These are phyloP conservation scores for Parnassius glacialis DNA, from an alignment of 2,888 invertebrate species.

Conservation along the genomic window DNA sequence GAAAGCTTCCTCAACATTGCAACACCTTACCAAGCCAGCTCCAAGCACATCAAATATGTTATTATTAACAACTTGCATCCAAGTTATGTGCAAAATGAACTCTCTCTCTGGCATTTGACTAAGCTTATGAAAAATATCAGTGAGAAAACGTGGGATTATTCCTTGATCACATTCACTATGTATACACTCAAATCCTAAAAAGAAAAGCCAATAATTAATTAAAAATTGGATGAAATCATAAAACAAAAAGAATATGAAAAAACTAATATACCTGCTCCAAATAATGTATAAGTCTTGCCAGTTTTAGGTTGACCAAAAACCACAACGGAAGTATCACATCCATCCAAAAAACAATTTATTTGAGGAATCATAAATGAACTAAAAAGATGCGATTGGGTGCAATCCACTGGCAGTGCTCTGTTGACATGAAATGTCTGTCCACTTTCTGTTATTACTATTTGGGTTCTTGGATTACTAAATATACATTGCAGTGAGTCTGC, in stretches of 20 bases:
- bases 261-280: conserved; percentile 82
- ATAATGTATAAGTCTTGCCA: conserved; percentile 87
- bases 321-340: conserved; percentile 88
- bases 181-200: conserved; percentile 75
- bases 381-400: conserved; percentile 83
- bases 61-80: conserved; percentile 87
- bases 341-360: conserved; percentile 85
- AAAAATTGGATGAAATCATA: too few relatives aligned
- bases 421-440: conserved; percentile 80
- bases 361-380: conserved; percentile 84
- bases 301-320: conserved; percentile 84
- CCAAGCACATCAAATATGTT: conserved; percentile 82
- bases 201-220: background rate
- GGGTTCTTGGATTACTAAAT: conserved; percentile 80
- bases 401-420: conserved; percentile 79
- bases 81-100: conserved; percentile 85
- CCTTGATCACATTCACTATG: conserved; percentile 86
- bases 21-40: conserved; percentile 77
- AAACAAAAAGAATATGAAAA: background rate
- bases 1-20: conserved; percentile 86
- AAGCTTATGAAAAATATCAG: conserved; percentile 85
- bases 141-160: conserved; percentile 85
- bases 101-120: conserved; percentile 83
- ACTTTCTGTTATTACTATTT: conserved; percentile 81
- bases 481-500: conserved; percentile 80